Conservation (phyloP, 2,797 vertebrate species). For the Galagoides demidoff region DNA sequence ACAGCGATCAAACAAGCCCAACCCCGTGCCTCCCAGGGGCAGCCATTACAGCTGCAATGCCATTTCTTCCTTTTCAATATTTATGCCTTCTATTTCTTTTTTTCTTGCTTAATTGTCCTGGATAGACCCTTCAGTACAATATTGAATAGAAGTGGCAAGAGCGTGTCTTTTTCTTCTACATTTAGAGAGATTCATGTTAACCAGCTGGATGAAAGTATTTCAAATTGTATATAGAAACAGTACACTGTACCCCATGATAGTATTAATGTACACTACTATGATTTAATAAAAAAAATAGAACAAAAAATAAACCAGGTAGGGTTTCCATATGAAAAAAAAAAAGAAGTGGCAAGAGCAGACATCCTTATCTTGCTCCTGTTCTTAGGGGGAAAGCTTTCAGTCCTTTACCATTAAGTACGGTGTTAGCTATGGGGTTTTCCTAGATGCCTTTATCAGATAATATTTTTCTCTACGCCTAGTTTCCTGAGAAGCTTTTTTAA, state of each 20-base stretch:
- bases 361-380: background rate
- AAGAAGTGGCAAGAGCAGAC: background rate
- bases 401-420: conserved; percentile 26
- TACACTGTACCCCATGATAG: too few relatives aligned
- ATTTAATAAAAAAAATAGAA: too few relatives aligned
- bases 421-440: conserved; percentile 1
- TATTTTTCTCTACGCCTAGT: background rate
- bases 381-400: background rate
- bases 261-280: too few relatives aligned
- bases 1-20: background rate
- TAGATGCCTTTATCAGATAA: conserved; percentile 12
- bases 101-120: conserved; percentile 26
- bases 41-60: conserved; percentile 58
- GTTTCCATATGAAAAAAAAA: too few relatives aligned
- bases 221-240: too few relatives aligned
- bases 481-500: background rate
- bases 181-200: too few relatives aligned
- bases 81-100: conserved; percentile 43
- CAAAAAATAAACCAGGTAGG: too few relatives aligned
- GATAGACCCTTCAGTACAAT: background rate
- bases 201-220: too few relatives aligned
- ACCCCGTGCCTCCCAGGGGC: accelerated
- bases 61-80: background rate
- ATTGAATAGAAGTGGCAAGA: background rate
- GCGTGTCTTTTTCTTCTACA: too few relatives aligned